Conservation (phyloP, 2,113 vertebrate species). For the Ochotona curzoniae region DNA sequence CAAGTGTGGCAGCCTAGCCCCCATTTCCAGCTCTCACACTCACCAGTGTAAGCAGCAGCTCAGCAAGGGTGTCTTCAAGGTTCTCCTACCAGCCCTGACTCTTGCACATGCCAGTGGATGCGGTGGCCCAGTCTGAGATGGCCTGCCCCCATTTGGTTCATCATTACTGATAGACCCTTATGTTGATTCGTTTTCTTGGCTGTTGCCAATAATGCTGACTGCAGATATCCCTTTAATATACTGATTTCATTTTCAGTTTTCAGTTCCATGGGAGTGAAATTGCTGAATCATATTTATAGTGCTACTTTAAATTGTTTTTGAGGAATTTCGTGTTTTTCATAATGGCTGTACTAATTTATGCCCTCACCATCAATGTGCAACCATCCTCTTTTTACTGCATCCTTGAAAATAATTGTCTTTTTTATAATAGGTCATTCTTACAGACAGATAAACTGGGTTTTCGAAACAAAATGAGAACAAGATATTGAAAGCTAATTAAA, state of each 20-base stretch:
- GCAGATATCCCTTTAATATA: too few relatives aligned
- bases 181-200: not conserved
- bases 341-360: not conserved
- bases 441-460: not conserved
- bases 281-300: not conserved
- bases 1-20: too few relatives aligned
- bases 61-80: too few relatives aligned
- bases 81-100: too few relatives aligned
- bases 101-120: too few relatives aligned
- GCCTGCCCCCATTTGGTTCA: not conserved
- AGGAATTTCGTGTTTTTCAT: not conserved
- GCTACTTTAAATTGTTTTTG: not conserved
- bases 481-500: slow-evolving; percentile 12
- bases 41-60: too few relatives aligned
- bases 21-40: too few relatives aligned
- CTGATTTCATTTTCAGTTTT: not conserved
- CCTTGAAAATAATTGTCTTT: not conserved
- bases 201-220: not conserved
- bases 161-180: not conserved
- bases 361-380: not conserved
- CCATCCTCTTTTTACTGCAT: not conserved
- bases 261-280: not conserved
- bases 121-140: too few relatives aligned
- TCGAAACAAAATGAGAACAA: not conserved
- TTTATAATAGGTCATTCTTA: not conserved